Conservation (phyloP, 1,140 invertebrate genomes). For the Theocolax elegans region DNA sequence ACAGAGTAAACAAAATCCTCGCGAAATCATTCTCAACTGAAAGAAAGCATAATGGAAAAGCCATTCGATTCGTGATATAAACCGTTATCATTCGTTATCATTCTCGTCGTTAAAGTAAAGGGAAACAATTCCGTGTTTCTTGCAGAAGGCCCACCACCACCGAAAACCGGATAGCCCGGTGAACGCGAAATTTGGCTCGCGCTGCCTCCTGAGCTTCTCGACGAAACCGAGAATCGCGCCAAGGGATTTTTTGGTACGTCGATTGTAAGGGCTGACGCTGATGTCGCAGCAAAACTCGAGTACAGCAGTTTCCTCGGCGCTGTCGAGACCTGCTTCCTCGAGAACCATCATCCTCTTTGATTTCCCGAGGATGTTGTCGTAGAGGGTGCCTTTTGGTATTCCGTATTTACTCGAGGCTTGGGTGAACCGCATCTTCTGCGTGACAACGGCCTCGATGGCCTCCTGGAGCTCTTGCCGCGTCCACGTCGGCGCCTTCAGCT, state of each 20-base stretch:
- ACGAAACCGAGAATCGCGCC: slow-evolving; percentile 75
- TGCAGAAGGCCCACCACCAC: slow-evolving; percentile 87
- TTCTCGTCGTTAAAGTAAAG: slow-evolving; percentile 71
- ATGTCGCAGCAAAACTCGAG: slow-evolving; percentile 82
- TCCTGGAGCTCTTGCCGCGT: slow-evolving; percentile 79
- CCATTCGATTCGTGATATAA: too few species aligned
- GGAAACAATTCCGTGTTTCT: slow-evolving; percentile 80
- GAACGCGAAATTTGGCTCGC: slow-evolving; percentile 75
- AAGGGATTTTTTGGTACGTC: slow-evolving; percentile 77
- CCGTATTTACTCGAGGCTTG: slow-evolving; percentile 77
- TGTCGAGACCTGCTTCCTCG: slow-evolving; percentile 74
- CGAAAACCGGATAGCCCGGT: slow-evolving; percentile 76
- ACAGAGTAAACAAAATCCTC: too few species aligned
- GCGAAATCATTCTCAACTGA: too few species aligned
- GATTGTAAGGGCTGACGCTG: slow-evolving; percentile 77
- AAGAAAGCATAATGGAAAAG: too few species aligned
- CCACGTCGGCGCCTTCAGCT: slow-evolving; percentile 81
- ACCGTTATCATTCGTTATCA: slow-evolving; percentile 59
- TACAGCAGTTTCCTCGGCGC: slow-evolving; percentile 73
- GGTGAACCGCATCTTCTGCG: slow-evolving; percentile 81
- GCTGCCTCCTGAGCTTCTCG: slow-evolving; percentile 70
- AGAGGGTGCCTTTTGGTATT: slow-evolving; percentile 82
- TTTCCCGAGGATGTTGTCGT: slow-evolving; percentile 83
- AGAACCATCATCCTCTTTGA: slow-evolving; percentile 80
- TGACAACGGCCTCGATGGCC: slow-evolving; percentile 80